Evolutionary conservation across 2,888 invertebrate genomes (phyloP).

Genomic region (Drosophila siamana): DNA sequence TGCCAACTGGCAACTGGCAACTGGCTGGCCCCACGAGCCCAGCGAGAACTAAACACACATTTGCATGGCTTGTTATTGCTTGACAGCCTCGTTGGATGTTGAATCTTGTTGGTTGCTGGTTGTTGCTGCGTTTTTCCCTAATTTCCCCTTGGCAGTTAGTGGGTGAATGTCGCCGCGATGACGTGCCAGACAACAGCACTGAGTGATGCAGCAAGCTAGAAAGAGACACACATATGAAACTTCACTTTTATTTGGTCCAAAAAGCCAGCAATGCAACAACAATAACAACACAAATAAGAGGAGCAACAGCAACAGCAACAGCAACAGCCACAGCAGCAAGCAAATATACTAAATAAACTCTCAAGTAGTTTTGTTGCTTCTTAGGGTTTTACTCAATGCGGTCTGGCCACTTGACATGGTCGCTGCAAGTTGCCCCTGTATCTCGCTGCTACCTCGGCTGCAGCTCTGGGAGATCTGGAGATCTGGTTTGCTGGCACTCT

Average conservation of each 20-base stretch:
- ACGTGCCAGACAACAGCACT: slow-evolving; percentile 41
- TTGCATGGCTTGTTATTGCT: slow-evolving; percentile 62
- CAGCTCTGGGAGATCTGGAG: slow-evolving; percentile 30
- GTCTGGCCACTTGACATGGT: slow-evolving; percentile 59
- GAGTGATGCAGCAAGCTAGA: too few species aligned
- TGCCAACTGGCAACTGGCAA: slow-evolving; percentile 39
- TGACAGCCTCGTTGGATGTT: slow-evolving; percentile 47
- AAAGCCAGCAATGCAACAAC: slow-evolving; percentile 43
- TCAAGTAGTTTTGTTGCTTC: slow-evolving; percentile 50
- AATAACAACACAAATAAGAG: slow-evolving; percentile 20
- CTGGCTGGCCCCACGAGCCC: slow-evolving; percentile 46
- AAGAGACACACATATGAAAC: slow-evolving; percentile 18
- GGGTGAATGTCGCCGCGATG: slow-evolving; percentile 74
- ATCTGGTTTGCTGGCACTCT: slow-evolving; percentile 37
- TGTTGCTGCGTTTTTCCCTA: slow-evolving; percentile 60
- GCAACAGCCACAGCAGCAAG: slow-evolving; percentile 20
- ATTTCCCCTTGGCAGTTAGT: slow-evolving; percentile 73
- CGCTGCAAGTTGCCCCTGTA: slow-evolving; percentile 9
- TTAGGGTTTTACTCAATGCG: slow-evolving; percentile 42
- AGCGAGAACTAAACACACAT: slow-evolving; percentile 1
- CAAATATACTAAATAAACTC: slow-evolving; percentile 50
- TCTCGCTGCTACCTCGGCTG: background rate
- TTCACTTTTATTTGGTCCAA: slow-evolving; percentile 79
- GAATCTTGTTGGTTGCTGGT: slow-evolving; percentile 7
- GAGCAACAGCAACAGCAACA: slow-evolving; percentile 29